A percentile compares a stretch with the other conserved stretches of the same genome.
Evolutionary conservation across 1,140 invertebrate species (phyloP).

Genomic region (Oncopeltus fasciatus): DNA sequence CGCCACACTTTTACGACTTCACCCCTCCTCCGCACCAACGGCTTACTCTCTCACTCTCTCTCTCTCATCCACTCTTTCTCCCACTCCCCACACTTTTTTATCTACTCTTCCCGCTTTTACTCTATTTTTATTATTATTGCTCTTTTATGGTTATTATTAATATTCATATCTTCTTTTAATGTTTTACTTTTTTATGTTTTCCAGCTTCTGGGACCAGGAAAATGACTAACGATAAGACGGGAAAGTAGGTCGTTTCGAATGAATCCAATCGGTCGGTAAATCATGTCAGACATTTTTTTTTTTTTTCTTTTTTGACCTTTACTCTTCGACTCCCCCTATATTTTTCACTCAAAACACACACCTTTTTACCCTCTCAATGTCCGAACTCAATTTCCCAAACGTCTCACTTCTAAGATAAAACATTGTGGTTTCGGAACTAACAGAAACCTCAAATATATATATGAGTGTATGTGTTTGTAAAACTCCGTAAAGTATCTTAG

Average conservation of each 20-base stretch:
- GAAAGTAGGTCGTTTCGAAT: background rate
- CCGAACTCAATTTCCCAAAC: too few relatives aligned
- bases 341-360: too few relatives aligned
- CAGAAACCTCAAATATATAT: too few relatives aligned
- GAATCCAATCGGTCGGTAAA: background rate
- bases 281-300: background rate
- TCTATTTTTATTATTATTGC: background rate
- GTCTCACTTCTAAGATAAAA: too few relatives aligned
- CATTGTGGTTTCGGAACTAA: too few relatives aligned
- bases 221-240: background rate
- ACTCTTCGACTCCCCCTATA: background rate
- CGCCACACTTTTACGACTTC: too few relatives aligned
- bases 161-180: background rate
- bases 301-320: background rate
- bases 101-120: background rate
- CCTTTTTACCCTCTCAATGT: too few relatives aligned
- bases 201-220: background rate
- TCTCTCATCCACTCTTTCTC: background rate
- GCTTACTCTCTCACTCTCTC: background rate
- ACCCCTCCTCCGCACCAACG: too few relatives aligned
- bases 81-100: background rate
- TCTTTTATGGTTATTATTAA: background rate
- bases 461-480: too few relatives aligned
- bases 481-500: too few relatives aligned
- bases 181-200: background rate